Base-by-base conservation (phyloP, 2,797 vertebrate genomes). In the Protonibea diacanthus region DNA sequence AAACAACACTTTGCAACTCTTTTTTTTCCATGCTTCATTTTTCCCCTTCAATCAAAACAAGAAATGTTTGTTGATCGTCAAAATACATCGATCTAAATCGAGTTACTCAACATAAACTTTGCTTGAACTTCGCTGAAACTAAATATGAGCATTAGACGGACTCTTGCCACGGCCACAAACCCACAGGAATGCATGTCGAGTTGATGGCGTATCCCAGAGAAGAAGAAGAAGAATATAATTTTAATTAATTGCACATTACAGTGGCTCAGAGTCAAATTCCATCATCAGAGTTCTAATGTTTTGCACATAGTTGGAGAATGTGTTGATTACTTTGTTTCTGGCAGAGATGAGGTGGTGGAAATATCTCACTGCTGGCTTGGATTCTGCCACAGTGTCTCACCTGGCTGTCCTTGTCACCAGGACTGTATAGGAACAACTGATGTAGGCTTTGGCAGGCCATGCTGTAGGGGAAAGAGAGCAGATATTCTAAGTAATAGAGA, bases 201-300 rank as follows among this genome's bases (percentile, higher is more conserved):
- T 74, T 67, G 63, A 70, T 57, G 65, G 61, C 13, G n/a, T 57
- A 67, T 75, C 42, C 57, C 76, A 62, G 55, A 63, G 58, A 78
- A 58, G 33, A 33, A 63, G 58, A 38, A 9, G 33, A 66, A 65
- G 12, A 78, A 58, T 68, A 83, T 62, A 63, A 74, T 38, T 81
- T 79, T 90, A 82, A 90, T 91, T 83, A 87, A 88, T 86, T 63
- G 20, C 82, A 90, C 74, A 82, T 88, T 82, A 77, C 55, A 63
- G 20, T 70, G 71, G 70, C 71, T 81, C 65, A 1, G 44, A 80
- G 59, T 76, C 71, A 75, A 67, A 72, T 59, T 76, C 71, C 49
- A 23, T 68, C 57, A 71, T 74, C 58, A 56, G 20, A 57, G 42
- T 23, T 42, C 51, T 66, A 66, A 84, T 86, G 60, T 82, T 84